A percentile compares a stretch with the other conserved stretches of the same genome.
These are phyloP conservation scores for Drosophila burlai DNA, from an alignment of 1,140 invertebrate genomes.

Conservation along the genomic window DNA sequence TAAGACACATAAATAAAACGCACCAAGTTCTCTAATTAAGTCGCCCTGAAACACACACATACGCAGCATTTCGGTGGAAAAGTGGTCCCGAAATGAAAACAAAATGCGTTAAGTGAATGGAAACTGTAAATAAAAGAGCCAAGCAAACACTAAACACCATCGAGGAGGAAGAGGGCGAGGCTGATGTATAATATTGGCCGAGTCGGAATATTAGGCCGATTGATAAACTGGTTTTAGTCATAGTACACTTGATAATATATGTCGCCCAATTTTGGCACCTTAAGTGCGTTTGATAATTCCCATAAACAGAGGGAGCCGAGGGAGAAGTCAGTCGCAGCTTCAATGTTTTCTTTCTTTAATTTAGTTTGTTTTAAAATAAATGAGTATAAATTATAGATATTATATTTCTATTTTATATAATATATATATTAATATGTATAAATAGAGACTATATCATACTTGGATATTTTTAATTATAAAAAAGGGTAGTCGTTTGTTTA, in stretches of 20 bases:
- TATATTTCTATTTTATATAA: neutral
- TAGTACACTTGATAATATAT: neutral
- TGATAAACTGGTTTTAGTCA: conserved; percentile 7
- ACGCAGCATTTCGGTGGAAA: conserved; percentile 8
- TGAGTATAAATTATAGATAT: neutral
- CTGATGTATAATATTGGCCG: conserved; percentile 14
- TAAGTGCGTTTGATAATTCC: conserved; percentile 1
- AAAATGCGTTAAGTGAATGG: conserved; percentile 47
- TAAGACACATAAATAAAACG: conserved; percentile 81
- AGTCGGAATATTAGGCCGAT: conserved; percentile 1
- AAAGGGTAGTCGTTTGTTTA: no score
- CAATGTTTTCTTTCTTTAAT: neutral
- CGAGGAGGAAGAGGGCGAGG: neutral
- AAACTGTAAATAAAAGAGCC: conserved; percentile 11
- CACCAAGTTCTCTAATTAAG: conserved; percentile 80
- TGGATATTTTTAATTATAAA: no score
- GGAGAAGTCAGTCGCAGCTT: no score
- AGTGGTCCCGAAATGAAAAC: conserved; percentile 57
- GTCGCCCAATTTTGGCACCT: neutral
- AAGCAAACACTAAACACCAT: conserved; percentile 15
- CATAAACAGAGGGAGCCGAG: neutral
- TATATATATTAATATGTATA: no score
- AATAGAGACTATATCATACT: no score
- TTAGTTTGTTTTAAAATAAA: neutral
- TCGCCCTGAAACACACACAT: conserved; percentile 44